Conservation (phyloP, 2,888 invertebrate genomes). For the Thera britannica region DNA sequence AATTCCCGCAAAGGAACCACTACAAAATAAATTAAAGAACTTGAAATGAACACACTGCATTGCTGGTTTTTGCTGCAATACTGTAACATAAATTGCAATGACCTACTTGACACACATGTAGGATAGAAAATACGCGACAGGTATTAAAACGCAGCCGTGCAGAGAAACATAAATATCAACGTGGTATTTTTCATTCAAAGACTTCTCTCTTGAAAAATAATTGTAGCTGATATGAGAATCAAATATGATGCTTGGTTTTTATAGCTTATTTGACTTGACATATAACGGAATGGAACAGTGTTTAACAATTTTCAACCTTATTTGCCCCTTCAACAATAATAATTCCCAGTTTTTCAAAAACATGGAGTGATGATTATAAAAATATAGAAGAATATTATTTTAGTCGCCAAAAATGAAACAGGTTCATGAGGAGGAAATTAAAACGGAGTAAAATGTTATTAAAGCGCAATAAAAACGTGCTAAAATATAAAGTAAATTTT, state of each 20-base stretch:
- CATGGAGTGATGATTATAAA: not conserved
- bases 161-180: not conserved
- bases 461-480: not conserved
- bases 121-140: constrained; percentile 11
- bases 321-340: too few species aligned
- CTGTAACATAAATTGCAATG: constrained; percentile 21
- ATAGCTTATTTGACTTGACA: too few species aligned
- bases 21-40: constrained; percentile 15
- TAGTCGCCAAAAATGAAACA: too few species aligned
- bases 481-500: not conserved
- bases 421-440: not conserved
- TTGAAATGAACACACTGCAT: constrained; percentile 17
- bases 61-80: constrained; percentile 25
- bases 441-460: not conserved
- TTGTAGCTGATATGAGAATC: not conserved
- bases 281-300: too few species aligned
- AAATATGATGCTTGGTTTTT: too few species aligned
- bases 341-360: too few species aligned
- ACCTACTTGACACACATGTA: constrained; percentile 24
- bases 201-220: not conserved
- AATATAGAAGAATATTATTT: not conserved
- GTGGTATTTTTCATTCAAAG: constrained; percentile 5
- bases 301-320: too few species aligned
- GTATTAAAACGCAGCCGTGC: constrained; percentile 3
- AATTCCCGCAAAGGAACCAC: not conserved